Evolutionary conservation across 2,113 vertebrate species (phyloP).

Genomic region (Globicephala melas): DNA sequence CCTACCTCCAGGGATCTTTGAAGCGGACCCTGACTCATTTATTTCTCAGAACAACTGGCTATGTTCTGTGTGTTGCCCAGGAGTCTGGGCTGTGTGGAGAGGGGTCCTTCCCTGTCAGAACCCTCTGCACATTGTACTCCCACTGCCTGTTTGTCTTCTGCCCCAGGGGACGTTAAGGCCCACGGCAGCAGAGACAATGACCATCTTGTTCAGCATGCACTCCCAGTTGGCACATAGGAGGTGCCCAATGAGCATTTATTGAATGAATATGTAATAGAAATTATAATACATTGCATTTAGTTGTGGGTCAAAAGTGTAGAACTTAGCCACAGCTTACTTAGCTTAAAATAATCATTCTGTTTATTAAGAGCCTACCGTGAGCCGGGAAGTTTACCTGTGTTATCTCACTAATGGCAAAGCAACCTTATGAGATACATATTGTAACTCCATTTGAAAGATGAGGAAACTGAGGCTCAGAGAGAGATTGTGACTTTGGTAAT

Average conservation of each 20-base stretch:
- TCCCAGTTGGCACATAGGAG: background rate
- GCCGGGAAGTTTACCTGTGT: background rate
- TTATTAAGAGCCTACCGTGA: background rate
- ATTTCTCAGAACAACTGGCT: background rate
- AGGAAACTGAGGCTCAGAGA: conserved; percentile 12
- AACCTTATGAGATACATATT: background rate
- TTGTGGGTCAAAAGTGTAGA: background rate
- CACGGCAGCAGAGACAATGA: background rate
- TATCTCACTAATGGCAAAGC: background rate
- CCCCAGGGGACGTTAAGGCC: background rate
- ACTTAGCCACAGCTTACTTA: background rate
- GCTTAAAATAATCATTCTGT: background rate
- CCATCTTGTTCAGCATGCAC: background rate
- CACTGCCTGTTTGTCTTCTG: background rate
- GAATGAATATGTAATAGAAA: background rate
- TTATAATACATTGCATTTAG: background rate
- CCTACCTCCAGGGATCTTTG: background rate
- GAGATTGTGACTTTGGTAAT: background rate
- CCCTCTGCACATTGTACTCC: background rate
- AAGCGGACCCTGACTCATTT: background rate
- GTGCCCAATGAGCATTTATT: background rate
- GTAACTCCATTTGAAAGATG: background rate
- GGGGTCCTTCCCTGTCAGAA: background rate
- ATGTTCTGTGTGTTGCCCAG: background rate
- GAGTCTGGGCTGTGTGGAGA: background rate